Percentiles rank a stretch among this genome's conserved stretches.
Conservation (phyloP, 2,888 invertebrate genomes). For the Apocheima hispidaria region DNA sequence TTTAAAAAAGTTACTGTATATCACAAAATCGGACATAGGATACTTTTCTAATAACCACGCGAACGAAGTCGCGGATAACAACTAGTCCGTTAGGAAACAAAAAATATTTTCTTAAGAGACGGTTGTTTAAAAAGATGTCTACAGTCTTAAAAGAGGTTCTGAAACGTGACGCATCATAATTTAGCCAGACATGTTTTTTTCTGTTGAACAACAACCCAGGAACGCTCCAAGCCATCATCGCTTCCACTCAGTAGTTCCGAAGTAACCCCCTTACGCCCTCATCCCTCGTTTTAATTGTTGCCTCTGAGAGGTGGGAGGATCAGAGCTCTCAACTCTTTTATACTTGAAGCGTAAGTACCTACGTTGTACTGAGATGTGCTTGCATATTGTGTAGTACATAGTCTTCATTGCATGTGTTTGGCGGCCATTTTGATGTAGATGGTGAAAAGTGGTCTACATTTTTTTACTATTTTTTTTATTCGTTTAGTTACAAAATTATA, state of each 20-base stretch:
- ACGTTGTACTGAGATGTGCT: conserved; percentile 42
- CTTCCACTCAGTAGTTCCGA: conserved; percentile 77
- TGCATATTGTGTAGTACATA: conserved; percentile 50
- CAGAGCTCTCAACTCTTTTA: conserved; percentile 74
- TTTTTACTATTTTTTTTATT: no score
- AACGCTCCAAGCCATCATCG: conserved; percentile 63
- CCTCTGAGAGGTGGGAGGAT: conserved; percentile 81
- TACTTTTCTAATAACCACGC: no score
- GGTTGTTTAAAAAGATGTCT: conserved; percentile 9
- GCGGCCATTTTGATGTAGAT: conserved; percentile 53
- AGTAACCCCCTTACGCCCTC: conserved; percentile 63
- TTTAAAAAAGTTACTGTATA: no score
- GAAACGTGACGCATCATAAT: conserved; percentile 72
- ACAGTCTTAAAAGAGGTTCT: conserved; percentile 27
- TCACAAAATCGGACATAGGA: no score
- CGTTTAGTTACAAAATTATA: no score
- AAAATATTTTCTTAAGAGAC: background rate
- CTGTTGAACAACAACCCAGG: conserved; percentile 60
- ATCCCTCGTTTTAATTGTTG: conserved; percentile 82
- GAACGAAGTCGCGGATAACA: no score
- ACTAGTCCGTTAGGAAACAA: no score
- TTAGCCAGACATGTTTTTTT: conserved; percentile 72
- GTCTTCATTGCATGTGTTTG: conserved; percentile 46
- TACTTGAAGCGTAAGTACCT: conserved; percentile 61
- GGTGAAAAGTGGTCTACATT: no score